A percentile compares a stretch with the other conserved stretches of the same genome.
These are phyloP conservation scores for Steinernema hermaphroditum DNA, from an alignment of 2,888 invertebrate genomes.

Conservation along the genomic window DNA sequence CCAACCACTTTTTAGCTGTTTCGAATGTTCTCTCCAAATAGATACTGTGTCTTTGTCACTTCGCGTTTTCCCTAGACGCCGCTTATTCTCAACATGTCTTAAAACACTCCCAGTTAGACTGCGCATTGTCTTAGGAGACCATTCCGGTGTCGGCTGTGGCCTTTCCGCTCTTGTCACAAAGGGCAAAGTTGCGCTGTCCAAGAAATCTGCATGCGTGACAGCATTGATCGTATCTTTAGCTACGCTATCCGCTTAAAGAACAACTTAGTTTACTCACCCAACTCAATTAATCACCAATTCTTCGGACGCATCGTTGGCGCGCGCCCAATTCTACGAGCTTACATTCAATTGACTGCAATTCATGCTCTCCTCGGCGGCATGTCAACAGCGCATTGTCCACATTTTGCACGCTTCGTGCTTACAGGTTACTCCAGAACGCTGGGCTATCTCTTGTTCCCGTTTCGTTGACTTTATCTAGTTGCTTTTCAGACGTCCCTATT, in stretches of 20 bases:
- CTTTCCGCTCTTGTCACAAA: too few species aligned
- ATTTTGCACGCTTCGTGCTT: too few species aligned
- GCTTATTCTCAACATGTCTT: conserved; percentile 22
- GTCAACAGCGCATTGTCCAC: too few species aligned
- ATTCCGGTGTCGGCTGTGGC: too few species aligned
- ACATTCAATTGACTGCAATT: background rate
- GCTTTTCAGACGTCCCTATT: background rate
- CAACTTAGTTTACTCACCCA: conserved; percentile 7
- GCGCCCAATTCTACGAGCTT: too few species aligned
- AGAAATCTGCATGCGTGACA: too few species aligned
- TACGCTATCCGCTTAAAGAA: background rate
- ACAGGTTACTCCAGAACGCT: too few species aligned
- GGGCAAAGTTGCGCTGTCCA: too few species aligned
- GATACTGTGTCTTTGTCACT: conserved; percentile 26
- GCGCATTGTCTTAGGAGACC: too few species aligned
- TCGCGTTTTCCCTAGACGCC: conserved; percentile 20
- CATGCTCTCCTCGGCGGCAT: too few species aligned
- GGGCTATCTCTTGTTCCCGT: too few species aligned
- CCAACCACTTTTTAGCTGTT: background rate
- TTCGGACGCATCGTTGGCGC: background rate
- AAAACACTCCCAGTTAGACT: background rate
- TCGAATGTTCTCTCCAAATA: conserved; percentile 8
- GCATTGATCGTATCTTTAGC: background rate
- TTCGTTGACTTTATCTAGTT: too few species aligned
- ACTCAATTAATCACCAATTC: conserved; percentile 30